Conservation (phyloP, 1,140 invertebrate genomes). For the Linepithema humile region DNA sequence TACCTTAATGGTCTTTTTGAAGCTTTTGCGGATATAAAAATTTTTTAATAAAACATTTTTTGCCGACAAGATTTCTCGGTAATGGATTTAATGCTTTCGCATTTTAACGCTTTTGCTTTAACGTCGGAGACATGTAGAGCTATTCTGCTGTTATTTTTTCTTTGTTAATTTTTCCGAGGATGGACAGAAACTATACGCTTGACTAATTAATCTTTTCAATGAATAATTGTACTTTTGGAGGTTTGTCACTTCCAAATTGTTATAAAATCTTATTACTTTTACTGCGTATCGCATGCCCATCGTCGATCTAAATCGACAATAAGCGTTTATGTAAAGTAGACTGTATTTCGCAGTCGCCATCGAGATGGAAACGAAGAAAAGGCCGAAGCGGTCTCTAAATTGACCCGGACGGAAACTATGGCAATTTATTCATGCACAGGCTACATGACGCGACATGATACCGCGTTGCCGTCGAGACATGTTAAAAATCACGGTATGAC, state of each 20-base stretch:
- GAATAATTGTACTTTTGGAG: neutral
- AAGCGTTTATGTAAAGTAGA: slow-evolving; percentile 63
- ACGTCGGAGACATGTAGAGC: no score
- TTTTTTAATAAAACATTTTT: neutral
- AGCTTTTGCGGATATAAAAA: neutral
- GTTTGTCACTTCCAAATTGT: neutral
- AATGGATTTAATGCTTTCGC: no score
- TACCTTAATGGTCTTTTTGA: neutral
- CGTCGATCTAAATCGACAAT: slow-evolving; percentile 61
- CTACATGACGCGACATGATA: neutral
- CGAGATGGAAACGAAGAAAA: slow-evolving; percentile 56
- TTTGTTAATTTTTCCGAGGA: no score
- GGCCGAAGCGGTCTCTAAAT: slow-evolving; percentile 26
- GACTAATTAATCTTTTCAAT: no score
- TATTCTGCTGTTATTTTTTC: no score
- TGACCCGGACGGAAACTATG: slow-evolving; percentile 32
- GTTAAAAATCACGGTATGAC: slow-evolving; percentile 23
- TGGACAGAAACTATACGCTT: no score
- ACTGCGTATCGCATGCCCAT: slow-evolving; percentile 20
- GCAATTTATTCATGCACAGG: slow-evolving; percentile 26
- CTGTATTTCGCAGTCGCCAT: neutral
- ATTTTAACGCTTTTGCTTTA: no score
- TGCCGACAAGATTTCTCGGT: no score
- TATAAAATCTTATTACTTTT: slow-evolving; percentile 58
- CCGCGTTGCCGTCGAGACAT: no score